phyloP scores from a whole-genome alignment of 1,140 invertebrate genomes.

The Pemphigus obesinymphae region DNA sequence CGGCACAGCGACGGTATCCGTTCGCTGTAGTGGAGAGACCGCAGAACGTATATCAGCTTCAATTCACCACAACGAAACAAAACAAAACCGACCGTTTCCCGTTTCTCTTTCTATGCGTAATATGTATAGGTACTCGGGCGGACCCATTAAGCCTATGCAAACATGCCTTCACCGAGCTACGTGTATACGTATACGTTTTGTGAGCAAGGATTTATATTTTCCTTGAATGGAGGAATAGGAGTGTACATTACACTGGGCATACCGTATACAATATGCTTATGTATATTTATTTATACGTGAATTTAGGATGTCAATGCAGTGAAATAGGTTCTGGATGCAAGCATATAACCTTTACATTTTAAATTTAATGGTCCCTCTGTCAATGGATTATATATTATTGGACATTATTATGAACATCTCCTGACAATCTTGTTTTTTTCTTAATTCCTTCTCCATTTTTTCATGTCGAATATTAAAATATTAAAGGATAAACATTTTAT shows the following conservation, averaged over 20 bases:
- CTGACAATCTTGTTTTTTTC: no score
- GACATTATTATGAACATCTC: no score
- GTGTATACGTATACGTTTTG: not conserved
- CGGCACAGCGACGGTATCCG: not conserved
- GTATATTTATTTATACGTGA: not conserved
- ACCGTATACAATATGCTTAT: not conserved
- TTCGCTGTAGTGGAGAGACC: not conserved
- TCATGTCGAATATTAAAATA: no score
- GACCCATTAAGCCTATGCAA: slow-evolving; percentile 29
- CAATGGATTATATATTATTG: no score
- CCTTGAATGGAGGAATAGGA: not conserved
- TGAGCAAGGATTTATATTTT: slow-evolving; percentile 15
- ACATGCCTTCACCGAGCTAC: not conserved
- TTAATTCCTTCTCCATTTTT: no score
- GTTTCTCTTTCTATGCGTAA: not conserved
- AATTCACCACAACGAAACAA: slow-evolving; percentile 3
- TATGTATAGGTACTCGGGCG: not conserved
- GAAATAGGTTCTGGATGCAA: no score
- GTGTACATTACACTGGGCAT: not conserved
- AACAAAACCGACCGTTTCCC: slow-evolving; percentile 33
- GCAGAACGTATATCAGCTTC: not conserved
- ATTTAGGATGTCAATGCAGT: no score
- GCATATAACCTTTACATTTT: no score
- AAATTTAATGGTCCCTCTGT: no score
- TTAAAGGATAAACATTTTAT: no score